Percentiles rank a stretch among this genome's conserved stretches.
These are phyloP conservation scores for Micromussa lordhowensis DNA, from an alignment of 92 coral and sea anemone genomes.

Conservation along the genomic window DNA sequence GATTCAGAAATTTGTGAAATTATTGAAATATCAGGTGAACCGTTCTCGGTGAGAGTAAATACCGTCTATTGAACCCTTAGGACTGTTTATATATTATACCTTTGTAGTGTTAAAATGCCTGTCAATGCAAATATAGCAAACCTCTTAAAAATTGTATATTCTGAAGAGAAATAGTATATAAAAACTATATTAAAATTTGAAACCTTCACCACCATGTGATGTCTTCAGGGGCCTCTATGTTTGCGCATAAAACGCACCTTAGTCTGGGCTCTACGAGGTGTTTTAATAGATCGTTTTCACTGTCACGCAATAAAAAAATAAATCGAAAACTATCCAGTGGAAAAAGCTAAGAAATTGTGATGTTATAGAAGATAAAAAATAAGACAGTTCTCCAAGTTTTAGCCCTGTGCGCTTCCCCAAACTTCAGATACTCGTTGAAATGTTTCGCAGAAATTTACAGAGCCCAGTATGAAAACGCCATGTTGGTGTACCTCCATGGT, in stretches of 20 bases:
- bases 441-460: no score
- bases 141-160: slow-evolving; percentile 3
- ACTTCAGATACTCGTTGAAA: no score
- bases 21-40: background rate
- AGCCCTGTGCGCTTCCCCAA: no score
- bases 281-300: no score
- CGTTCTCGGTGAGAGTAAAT: background rate
- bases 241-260: background rate
- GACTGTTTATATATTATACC: background rate
- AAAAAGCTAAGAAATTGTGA: no score
- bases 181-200: slow-evolving; percentile 5
- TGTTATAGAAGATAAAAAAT: no score
- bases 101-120: background rate
- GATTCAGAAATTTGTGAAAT: background rate
- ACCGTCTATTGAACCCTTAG: background rate
- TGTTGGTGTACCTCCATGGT: no score
- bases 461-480: no score
- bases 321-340: no score
- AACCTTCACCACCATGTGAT: background rate
- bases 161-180: background rate
- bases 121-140: slow-evolving; percentile 3
- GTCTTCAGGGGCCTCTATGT: background rate
- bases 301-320: no score
- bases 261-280: no score
- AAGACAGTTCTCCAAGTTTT: no score